phyloP scores from a whole-genome alignment of 2,113 vertebrate species.

The Protomyctophum bolini region DNA sequence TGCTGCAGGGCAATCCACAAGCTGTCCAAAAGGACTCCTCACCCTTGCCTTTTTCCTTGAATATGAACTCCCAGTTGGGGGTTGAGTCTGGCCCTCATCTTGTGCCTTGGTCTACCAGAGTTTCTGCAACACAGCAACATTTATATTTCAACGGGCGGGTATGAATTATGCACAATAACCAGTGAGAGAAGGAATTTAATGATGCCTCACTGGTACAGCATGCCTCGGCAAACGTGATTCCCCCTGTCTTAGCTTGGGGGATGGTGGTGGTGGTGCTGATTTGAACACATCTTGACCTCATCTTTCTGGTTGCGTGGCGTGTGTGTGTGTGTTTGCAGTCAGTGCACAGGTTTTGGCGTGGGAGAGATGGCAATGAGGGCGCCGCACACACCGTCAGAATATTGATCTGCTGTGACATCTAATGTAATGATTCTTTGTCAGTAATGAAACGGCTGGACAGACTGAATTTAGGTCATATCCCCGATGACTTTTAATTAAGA shows the following conservation, averaged over 20 bases:
- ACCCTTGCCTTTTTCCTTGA: slow-evolving; percentile 49
- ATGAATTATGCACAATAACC: slow-evolving; percentile 94
- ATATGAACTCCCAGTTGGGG: slow-evolving; percentile 53
- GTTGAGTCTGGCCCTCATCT: slow-evolving; percentile 55
- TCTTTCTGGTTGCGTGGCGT: slow-evolving; percentile 72
- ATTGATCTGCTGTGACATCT: slow-evolving; percentile 79
- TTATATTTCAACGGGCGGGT: slow-evolving; percentile 88
- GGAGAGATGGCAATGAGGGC: slow-evolving; percentile 62
- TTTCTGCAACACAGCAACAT: slow-evolving; percentile 81
- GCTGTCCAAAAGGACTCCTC: slow-evolving; percentile 45
- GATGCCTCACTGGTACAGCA: slow-evolving; percentile 81
- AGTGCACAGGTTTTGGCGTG: slow-evolving; percentile 53
- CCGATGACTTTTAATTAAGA: slow-evolving; percentile 76
- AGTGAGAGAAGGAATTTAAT: slow-evolving; percentile 90
- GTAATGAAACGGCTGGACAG: slow-evolving; percentile 68
- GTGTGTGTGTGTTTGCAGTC: slow-evolving; percentile 74
- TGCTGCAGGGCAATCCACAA: slow-evolving; percentile 50
- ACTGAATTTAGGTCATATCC: slow-evolving; percentile 64
- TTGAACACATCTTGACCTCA: slow-evolving; percentile 78
- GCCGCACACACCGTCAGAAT: slow-evolving; percentile 74
- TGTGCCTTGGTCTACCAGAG: slow-evolving; percentile 59
- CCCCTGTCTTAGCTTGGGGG: slow-evolving; percentile 61
- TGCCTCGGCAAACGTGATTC: slow-evolving; percentile 80
- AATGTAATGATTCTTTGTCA: slow-evolving; percentile 79
- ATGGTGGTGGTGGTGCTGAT: slow-evolving; percentile 66